Evolutionary conservation across 2,113 vertebrate species (phyloP).

Genomic region (Ranitomeya variabilis): DNA sequence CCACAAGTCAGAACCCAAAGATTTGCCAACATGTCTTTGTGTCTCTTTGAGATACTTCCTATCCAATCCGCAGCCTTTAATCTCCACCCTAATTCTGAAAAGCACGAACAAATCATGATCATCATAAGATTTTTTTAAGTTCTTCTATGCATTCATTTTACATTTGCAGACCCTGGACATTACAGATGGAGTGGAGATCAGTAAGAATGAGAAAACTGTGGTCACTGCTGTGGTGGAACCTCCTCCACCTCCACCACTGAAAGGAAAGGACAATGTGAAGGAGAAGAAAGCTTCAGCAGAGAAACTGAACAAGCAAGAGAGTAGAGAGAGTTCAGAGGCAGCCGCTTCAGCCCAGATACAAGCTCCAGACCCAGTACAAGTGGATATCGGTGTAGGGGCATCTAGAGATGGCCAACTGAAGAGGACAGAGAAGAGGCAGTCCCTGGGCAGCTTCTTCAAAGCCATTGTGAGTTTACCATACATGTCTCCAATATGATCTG

Average conservation of each 20-base stretch:
- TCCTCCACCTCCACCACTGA: slow-evolving; percentile 65
- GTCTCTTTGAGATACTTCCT: background rate
- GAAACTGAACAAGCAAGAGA: slow-evolving; percentile 65
- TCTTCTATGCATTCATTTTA: slow-evolving; percentile 22
- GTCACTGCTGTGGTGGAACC: slow-evolving; percentile 63
- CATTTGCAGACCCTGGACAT: slow-evolving; percentile 69
- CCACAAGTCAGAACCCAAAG: background rate
- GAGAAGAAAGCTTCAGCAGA: slow-evolving; percentile 64
- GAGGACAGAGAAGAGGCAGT: slow-evolving; percentile 88
- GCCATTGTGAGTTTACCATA: slow-evolving; percentile 78
- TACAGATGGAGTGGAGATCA: slow-evolving; percentile 52
- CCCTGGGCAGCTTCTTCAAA: slow-evolving; percentile 90
- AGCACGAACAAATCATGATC: no score
- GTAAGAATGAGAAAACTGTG: slow-evolving; percentile 62
- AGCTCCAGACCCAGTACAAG: slow-evolving; percentile 9
- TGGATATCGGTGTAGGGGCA: slow-evolving; percentile 71
- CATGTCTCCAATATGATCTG: background rate
- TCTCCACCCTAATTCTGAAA: background rate
- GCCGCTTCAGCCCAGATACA: slow-evolving; percentile 54
- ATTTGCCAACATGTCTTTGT: background rate
- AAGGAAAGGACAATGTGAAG: slow-evolving; percentile 71
- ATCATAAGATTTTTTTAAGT: background rate
- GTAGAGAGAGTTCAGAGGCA: slow-evolving; percentile 61
- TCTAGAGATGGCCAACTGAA: slow-evolving; percentile 68
- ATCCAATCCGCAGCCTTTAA: background rate